Evolutionary conservation across 1,140 invertebrate genomes (phyloP).

Genomic region (Diorhabda carinulata): DNA sequence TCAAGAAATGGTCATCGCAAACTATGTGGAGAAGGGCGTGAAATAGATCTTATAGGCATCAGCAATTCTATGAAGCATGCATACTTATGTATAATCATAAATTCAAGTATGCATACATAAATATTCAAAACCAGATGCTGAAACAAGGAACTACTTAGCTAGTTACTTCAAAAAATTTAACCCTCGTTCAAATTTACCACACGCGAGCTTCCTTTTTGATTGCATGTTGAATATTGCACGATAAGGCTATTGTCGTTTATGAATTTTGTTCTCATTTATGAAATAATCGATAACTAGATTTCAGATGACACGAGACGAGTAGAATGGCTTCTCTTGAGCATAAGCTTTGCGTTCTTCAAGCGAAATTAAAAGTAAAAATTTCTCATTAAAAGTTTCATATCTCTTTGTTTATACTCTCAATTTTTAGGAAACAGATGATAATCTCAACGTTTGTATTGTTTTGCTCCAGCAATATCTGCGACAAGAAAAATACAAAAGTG

Average conservation of each 20-base stretch:
- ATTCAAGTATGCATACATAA: too few species aligned
- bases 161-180: neutral
- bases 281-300: constrained; percentile 36
- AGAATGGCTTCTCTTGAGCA: constrained; percentile 34
- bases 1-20: too few species aligned
- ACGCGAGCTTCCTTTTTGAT: neutral
- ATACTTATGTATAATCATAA: too few species aligned
- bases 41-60: too few species aligned
- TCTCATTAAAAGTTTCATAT: neutral
- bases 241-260: constrained; percentile 23
- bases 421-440: constrained; percentile 37
- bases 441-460: constrained; percentile 36
- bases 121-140: too few species aligned
- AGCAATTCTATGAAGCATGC: too few species aligned
- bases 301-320: constrained; percentile 37
- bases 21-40: too few species aligned
- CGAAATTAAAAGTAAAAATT: constrained; percentile 36
- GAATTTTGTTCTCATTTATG: constrained; percentile 36
- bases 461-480: constrained; percentile 37
- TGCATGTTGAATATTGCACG: constrained; percentile 27
- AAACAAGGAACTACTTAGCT: neutral
- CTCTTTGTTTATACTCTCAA: constrained; percentile 6
- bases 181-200: neutral
- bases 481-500: constrained; percentile 23
- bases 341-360: constrained; percentile 31